Percentiles rank a stretch among this genome's conserved stretches.
These are phyloP conservation scores for Osmerus eperlanus DNA, from an alignment of 2,113 vertebrate species.

Conservation along the genomic window DNA sequence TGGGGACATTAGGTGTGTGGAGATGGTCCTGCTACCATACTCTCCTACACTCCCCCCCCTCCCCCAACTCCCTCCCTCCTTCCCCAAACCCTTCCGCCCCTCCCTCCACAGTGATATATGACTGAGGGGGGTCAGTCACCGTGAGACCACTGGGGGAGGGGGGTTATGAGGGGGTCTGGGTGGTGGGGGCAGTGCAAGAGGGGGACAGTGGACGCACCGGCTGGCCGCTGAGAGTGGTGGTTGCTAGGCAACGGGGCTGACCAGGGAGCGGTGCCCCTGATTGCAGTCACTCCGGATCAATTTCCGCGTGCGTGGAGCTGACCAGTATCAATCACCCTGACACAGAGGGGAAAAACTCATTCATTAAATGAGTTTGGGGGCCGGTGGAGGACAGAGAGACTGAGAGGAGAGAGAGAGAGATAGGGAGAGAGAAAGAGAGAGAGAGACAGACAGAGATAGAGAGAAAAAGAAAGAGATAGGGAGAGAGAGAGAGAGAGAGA, in stretches of 20 bases:
- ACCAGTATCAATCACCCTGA: constrained; percentile 59
- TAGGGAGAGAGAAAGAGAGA: not conserved
- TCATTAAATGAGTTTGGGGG: constrained; percentile 44
- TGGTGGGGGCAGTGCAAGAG: not conserved
- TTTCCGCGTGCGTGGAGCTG: constrained; percentile 64
- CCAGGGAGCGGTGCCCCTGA: constrained; percentile 70
- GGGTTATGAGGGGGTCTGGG: not conserved
- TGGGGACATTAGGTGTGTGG: constrained; percentile 34
- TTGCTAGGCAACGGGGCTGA: constrained; percentile 74
- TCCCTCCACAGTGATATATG: not conserved
- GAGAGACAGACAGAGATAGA: no score
- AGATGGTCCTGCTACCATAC: not conserved
- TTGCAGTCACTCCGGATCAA: constrained; percentile 74
- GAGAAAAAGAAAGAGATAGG: no score
- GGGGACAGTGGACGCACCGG: constrained; percentile 53
- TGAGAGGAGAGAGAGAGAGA: not conserved
- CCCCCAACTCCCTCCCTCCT: not conserved
- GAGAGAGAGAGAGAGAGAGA: no score
- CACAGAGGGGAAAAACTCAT: constrained; percentile 38
- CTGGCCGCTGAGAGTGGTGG: constrained; percentile 54
- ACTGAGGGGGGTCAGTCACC: not conserved
- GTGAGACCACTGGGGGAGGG: not conserved
- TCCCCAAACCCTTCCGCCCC: not conserved
- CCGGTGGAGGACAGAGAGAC: not conserved
- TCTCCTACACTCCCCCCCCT: not conserved